Evolutionary conservation across 2,888 invertebrate species (phyloP).

Genomic region (Xylota sylvarum): DNA sequence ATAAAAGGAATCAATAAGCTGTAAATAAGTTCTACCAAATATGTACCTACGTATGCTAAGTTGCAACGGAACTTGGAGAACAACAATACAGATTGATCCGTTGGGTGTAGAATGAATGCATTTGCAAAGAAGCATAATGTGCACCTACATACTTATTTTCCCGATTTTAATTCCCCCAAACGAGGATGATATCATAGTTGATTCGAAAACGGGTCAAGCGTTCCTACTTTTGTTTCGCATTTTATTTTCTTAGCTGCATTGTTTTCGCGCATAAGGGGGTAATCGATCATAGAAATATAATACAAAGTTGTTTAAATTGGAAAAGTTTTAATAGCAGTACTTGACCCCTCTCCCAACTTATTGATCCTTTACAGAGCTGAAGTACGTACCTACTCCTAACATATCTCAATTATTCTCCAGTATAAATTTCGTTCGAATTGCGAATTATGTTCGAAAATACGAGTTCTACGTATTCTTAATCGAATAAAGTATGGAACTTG

Average conservation of each 20-base stretch:
- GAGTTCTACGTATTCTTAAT: too few relatives aligned
- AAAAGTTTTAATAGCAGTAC: slow-evolving; percentile 5
- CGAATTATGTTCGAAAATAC: too few relatives aligned
- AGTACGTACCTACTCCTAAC: too few relatives aligned
- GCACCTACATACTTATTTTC: neutral
- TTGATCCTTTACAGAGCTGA: neutral
- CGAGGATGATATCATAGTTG: neutral
- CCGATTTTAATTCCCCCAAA: neutral
- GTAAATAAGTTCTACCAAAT: neutral
- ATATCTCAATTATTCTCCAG: neutral
- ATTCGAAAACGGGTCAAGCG: neutral
- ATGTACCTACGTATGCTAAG: neutral
- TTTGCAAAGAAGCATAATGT: neutral
- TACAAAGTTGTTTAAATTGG: neutral
- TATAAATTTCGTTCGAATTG: too few relatives aligned
- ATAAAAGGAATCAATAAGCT: slow-evolving; percentile 24
- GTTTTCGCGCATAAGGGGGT: neutral
- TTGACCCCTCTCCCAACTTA: neutral
- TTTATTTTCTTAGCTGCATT: neutral
- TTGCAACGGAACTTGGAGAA: neutral
- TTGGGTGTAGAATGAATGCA: neutral
- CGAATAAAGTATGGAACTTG: too few relatives aligned
- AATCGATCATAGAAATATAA: neutral
- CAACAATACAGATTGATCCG: neutral
- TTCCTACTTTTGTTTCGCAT: neutral